Percentiles rank a stretch among this genome's conserved stretches.
phyloP scores from a whole-genome alignment of 2,888 invertebrate species.

The Cheilosia scutellata region DNA sequence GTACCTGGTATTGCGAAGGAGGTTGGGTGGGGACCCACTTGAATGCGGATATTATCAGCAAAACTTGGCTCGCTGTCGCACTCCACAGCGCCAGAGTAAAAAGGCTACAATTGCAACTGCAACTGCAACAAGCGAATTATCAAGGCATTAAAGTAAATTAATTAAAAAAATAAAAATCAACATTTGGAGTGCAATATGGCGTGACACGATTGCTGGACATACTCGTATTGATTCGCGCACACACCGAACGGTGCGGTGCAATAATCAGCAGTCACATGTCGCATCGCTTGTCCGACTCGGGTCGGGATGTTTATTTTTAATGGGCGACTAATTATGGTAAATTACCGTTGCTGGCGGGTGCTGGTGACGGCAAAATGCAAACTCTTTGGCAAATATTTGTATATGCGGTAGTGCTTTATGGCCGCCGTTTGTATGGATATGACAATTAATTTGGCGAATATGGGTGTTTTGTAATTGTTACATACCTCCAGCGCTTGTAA shows the following conservation, averaged over 20 bases:
- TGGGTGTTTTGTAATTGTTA: conserved; percentile 47
- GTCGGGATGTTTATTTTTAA: conserved; percentile 60
- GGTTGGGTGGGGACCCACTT: conserved; percentile 43
- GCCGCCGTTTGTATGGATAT: conserved; percentile 13
- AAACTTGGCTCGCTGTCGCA: background rate
- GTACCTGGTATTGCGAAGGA: conserved; percentile 17
- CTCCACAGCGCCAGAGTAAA: conserved; percentile 51
- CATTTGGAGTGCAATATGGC: conserved; percentile 81
- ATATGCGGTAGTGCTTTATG: conserved; percentile 6
- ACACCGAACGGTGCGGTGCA: background rate
- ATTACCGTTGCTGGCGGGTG: conserved; percentile 30
- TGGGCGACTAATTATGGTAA: conserved; percentile 60
- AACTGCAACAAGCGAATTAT: conserved; percentile 78
- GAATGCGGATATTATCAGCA: conserved; percentile 65
- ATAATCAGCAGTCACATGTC: conserved; percentile 55
- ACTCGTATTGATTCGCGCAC: conserved; percentile 61
- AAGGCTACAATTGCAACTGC: conserved; percentile 30
- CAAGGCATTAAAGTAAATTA: conserved; percentile 82
- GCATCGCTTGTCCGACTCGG: conserved; percentile 39
- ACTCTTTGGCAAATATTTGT: conserved; percentile 65
- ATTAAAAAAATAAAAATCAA: conserved; percentile 79
- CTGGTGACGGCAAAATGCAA: conserved; percentile 25
- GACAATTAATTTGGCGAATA: conserved; percentile 47
- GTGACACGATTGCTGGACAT: conserved; percentile 79
- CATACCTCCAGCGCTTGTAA: conserved; percentile 14